Evolutionary conservation across 2,888 invertebrate genomes (phyloP).

Genomic region (Agrotis ipsilon): DNA sequence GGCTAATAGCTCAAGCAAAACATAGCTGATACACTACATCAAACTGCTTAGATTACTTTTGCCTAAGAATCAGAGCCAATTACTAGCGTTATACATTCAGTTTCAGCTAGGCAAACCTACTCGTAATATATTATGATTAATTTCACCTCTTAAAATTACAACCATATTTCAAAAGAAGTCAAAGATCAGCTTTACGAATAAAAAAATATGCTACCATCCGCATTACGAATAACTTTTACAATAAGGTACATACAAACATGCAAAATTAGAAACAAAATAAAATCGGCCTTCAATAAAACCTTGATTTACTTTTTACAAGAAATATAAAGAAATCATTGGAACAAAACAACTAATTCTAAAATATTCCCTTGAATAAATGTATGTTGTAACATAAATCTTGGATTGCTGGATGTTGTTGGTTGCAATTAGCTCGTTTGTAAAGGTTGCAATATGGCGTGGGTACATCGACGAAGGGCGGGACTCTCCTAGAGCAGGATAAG

Average conservation of each 20-base stretch:
- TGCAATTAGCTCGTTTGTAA: slow-evolving; percentile 46
- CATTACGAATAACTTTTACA: slow-evolving; percentile 44
- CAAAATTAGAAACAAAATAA: slow-evolving; percentile 60
- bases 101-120: slow-evolving; percentile 35
- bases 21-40: slow-evolving; percentile 20
- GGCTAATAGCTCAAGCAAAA: slow-evolving; percentile 44
- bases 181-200: slow-evolving; percentile 44
- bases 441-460: slow-evolving; percentile 50
- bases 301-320: slow-evolving; percentile 63
- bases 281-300: slow-evolving; percentile 58
- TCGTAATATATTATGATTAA: slow-evolving; percentile 46
- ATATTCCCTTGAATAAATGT: slow-evolving; percentile 47
- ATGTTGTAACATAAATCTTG: slow-evolving; percentile 57
- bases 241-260: slow-evolving; percentile 56
- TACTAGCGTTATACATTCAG: slow-evolving; percentile 33
- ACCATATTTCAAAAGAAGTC: slow-evolving; percentile 57
- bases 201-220: slow-evolving; percentile 53
- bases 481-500: slow-evolving; percentile 73
- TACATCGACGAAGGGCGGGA: slow-evolving; percentile 24
- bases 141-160: slow-evolving; percentile 62
- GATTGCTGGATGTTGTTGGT: slow-evolving; percentile 40
- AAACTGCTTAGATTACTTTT: slow-evolving; percentile 35
- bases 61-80: slow-evolving; percentile 40
- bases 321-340: slow-evolving; percentile 64
- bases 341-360: slow-evolving; percentile 71